Conservation (phyloP, 1,140 invertebrate species). For the Radopholus similis region DNA sequence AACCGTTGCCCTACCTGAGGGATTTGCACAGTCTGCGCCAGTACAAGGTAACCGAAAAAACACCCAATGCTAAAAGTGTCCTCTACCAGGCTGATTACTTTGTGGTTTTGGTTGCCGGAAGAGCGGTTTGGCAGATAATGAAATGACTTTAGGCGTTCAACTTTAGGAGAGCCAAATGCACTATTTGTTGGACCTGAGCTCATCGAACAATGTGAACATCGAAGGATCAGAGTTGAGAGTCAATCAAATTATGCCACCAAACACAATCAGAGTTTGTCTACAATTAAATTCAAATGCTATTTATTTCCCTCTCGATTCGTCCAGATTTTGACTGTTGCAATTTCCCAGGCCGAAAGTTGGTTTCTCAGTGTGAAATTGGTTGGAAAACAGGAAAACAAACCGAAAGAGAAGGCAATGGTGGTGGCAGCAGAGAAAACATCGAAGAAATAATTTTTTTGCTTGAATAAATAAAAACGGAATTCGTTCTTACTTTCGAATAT, state of each 20-base stretch:
- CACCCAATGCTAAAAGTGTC: too few species aligned
- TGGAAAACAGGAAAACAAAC: not conserved
- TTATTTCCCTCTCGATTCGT: not conserved
- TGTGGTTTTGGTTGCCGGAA: constrained; percentile 37
- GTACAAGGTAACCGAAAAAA: too few species aligned
- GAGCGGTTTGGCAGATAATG: constrained; percentile 18
- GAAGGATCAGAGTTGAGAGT: constrained; percentile 36
- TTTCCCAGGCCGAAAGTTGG: constrained; percentile 42
- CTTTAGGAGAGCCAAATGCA: constrained; percentile 27
- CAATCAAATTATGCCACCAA: constrained; percentile 28
- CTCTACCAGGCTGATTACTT: constrained; percentile 40
- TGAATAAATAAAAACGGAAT: too few species aligned
- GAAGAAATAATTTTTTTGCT: too few species aligned
- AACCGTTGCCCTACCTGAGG: constrained; percentile 36
- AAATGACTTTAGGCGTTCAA: too few species aligned
- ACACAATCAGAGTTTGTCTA: constrained; percentile 28
- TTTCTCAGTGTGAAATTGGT: constrained; percentile 40
- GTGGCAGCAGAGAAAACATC: too few species aligned
- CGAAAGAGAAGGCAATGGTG: not conserved
- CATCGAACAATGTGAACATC: constrained; percentile 46
- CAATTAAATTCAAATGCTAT: not conserved
- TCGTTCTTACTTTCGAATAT: too few species aligned
- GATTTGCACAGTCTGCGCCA: constrained; percentile 35
- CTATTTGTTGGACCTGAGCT: constrained; percentile 36
- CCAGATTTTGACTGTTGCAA: constrained; percentile 38